Evolutionary conservation across 2,113 vertebrate species (phyloP).

Genomic region (Sylvicapra grimmia): DNA sequence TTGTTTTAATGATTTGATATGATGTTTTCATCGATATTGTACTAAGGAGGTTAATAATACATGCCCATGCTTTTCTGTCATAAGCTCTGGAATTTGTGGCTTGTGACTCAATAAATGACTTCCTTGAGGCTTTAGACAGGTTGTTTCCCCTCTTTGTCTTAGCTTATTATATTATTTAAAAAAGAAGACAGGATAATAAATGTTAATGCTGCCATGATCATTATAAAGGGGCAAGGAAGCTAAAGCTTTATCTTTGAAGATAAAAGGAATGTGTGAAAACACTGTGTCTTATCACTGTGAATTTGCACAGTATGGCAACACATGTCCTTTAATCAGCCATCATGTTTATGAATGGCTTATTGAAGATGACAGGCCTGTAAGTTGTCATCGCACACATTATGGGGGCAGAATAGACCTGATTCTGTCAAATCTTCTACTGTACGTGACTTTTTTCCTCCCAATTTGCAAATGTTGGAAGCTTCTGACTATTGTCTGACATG

Average conservation of each 20-base stretch:
- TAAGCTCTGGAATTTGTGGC: background rate
- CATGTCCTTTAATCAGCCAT: slow-evolving; percentile 50
- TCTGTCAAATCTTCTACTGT: slow-evolving; percentile 54
- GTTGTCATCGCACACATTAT: background rate
- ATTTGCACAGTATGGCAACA: slow-evolving; percentile 29
- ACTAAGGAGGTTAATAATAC: slow-evolving; percentile 26
- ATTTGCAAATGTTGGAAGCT: slow-evolving; percentile 44
- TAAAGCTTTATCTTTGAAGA: slow-evolving; percentile 62
- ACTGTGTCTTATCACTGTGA: slow-evolving; percentile 35
- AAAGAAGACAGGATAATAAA: slow-evolving; percentile 62
- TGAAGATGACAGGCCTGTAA: slow-evolving; percentile 30
- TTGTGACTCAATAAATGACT: slow-evolving; percentile 36
- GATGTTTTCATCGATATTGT: slow-evolving; percentile 31
- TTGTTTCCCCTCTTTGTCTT: slow-evolving; percentile 48
- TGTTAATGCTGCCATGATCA: slow-evolving; percentile 51
- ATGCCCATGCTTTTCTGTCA: background rate
- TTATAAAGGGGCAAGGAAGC: slow-evolving; percentile 45
- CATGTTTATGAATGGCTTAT: slow-evolving; percentile 43
- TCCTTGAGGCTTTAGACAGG: slow-evolving; percentile 24
- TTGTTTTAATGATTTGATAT: slow-evolving; percentile 46
- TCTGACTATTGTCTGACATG: slow-evolving; percentile 27
- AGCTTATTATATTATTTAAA: slow-evolving; percentile 37
- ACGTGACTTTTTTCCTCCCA: background rate
- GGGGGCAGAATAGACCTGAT: slow-evolving; percentile 45
- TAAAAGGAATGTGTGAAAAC: slow-evolving; percentile 43